Base-by-base conservation (phyloP, 2,113 vertebrate genomes). In the Cacatua alba region DNA sequence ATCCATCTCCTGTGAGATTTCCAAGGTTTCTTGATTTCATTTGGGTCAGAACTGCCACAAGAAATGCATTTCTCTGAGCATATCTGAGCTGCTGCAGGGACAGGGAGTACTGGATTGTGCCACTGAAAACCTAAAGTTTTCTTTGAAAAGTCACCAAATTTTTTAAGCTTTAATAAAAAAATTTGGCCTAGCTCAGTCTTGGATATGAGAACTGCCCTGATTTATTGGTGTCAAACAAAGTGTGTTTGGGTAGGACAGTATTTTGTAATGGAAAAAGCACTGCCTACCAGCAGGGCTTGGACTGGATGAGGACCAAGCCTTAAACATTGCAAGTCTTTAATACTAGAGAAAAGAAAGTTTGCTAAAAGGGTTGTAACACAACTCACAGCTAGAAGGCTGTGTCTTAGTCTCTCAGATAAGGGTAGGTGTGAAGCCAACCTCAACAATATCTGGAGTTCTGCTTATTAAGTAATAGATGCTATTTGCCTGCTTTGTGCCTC, bases 141-240 rank as follows among this genome's bases (percentile, higher is more conserved):
- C 64, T 95, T 97, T 94, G 92, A 94, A 92, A 96, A 96, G 67
- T 69, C 62, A 94, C 92, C 77, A 89, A 48, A 88, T 79, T 93
- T 94, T 93, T 82, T 86, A 94, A 86, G 72, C 72, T 91, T 82
- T 28, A 52, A 82, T 59, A 88, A 91, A 92, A 60, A 95, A 82
- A 78, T 21, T 4, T 41, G 17, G 46, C 78, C 57, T 80, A 49
- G n/a, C 65, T 82, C 78, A 82, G 59, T 79, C 89, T 87, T 0
- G 0, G 11, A 8, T 80, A 86, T 80, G 81, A 89, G 81, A 68
- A 41, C 67, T 93, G 63, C 41, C 19, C 49, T 95, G 91, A 94
- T 95, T 96, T 95, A 91, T 65, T 85, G 88, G 43, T 89, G 88
- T 91, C 83, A 95, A 88, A 82, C 33, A 80, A 93, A 96, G 81